Evolutionary conservation across 92 coral and sea anemone genomes (phyloP).

Genomic region (Umimayanthus chanpuru): DNA sequence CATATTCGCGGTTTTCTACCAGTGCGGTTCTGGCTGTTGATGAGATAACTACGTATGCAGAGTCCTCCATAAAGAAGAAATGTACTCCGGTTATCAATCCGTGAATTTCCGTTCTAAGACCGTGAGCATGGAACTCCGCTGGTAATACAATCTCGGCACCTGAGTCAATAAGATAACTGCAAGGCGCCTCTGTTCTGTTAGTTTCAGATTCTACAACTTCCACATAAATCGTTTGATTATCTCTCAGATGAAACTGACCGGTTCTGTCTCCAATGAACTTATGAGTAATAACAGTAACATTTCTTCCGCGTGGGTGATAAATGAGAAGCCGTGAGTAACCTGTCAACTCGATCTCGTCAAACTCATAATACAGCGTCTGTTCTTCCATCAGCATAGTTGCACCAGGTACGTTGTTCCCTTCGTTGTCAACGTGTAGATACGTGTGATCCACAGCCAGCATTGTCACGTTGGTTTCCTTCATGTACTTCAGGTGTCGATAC

Average conservation of each 20-base stretch:
- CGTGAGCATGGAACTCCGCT: constrained; percentile 71
- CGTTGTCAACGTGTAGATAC: constrained; percentile 64
- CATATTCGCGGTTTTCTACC: constrained; percentile 69
- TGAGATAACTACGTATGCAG: constrained; percentile 53
- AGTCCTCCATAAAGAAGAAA: constrained; percentile 61
- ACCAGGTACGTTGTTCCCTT: constrained; percentile 59
- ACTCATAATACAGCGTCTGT: constrained; percentile 55
- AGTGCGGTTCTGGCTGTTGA: constrained; percentile 71
- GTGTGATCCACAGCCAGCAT: constrained; percentile 63
- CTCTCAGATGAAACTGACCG: constrained; percentile 67
- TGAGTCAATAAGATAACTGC: constrained; percentile 65
- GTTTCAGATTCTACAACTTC: constrained; percentile 68
- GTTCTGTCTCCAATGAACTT: constrained; percentile 70
- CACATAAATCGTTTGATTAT: constrained; percentile 58
- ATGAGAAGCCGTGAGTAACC: constrained; percentile 66
- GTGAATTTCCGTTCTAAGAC: constrained; percentile 60
- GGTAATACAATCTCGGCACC: constrained; percentile 69
- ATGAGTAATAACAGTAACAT: constrained; percentile 63
- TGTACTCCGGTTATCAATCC: constrained; percentile 71
- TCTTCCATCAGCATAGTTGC: constrained; percentile 71
- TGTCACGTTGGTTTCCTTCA: constrained; percentile 53
- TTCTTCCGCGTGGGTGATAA: constrained; percentile 59
- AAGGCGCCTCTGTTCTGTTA: constrained; percentile 72
- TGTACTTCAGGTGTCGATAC: constrained; percentile 70
- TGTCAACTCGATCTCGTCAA: constrained; percentile 69